Evolutionary conservation across 1,140 invertebrate genomes (phyloP), one percentile per base, ranked within the genome.

Genomic region (Drosophila punjabiensis): DNA sequence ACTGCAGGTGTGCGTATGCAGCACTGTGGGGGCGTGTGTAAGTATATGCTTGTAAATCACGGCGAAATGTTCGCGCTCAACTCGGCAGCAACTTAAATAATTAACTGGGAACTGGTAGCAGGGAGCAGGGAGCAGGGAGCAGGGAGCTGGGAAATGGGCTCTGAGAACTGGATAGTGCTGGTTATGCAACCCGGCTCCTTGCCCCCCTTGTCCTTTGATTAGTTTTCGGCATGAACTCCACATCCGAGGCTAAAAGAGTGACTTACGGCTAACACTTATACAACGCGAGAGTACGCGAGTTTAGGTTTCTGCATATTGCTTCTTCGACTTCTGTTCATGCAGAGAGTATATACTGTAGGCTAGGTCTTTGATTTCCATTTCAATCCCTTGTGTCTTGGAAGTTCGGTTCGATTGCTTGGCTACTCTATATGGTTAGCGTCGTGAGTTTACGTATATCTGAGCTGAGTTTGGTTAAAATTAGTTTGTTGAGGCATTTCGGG

Each of bases 361-460:
- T 79, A 63, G 62, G 64, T 83, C 59, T 75, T 80, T 67, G 63
- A 55, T 84, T 84, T 88, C 85, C 88, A 81, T 88, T 84, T 88
- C 85, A 88, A 88, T 88, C 85, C 85, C 85, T 88, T 88, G 73
- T 78, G 67, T 81, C 35, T 39, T 81, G 69, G 71, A 69, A 86
- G 82, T 85, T 79, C 66, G 75, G 56, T 70, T 62, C 59, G 18
- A 11, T 58, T 77, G 16, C 33, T 73, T 69, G 60, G 58, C 64
- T 79, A 76, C 37, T 41, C 6, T 18, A 39, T 30, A 39, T 79
- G 48, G 32, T 76, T 79, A 66, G 62, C 66, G 45, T 70, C 58
- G 76, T 80, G 77, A 63, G 58, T 71, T 90, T 90, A 89, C 85
- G 86, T 89, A 89, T 88, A 79, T 85, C 43, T 81, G 81, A 82